A percentile compares a stretch with the other conserved stretches of the same genome.
Evolutionary conservation across 1,140 invertebrate species (phyloP).

Genomic region (Hyles vespertilio): DNA sequence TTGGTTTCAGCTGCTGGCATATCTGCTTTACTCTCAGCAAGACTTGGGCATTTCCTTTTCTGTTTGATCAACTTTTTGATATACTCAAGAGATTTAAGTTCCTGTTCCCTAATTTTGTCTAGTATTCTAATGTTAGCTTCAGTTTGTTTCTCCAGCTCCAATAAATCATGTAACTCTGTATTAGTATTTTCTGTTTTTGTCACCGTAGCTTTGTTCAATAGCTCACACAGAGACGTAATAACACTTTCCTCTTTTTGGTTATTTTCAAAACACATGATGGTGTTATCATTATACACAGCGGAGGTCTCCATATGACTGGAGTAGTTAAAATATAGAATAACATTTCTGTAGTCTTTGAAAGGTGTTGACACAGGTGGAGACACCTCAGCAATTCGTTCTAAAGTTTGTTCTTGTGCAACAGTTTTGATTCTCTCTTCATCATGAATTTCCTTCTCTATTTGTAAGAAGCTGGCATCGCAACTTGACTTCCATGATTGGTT

Average conservation of each 20-base stretch:
- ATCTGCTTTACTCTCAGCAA: too few species aligned
- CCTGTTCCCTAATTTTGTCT: slow-evolving; percentile 42
- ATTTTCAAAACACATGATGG: slow-evolving; percentile 57
- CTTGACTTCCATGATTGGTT: slow-evolving; percentile 55
- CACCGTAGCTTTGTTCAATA: slow-evolving; percentile 51
- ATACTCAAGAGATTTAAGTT: slow-evolving; percentile 37
- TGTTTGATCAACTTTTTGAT: slow-evolving; percentile 46
- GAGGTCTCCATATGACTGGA: slow-evolving; percentile 41
- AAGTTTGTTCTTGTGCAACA: slow-evolving; percentile 33
- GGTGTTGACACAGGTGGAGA: slow-evolving; percentile 54
- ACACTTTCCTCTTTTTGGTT: slow-evolving; percentile 51
- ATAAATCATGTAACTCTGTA: slow-evolving; percentile 38
- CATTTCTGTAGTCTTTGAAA: slow-evolving; percentile 55
- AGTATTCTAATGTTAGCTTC: slow-evolving; percentile 42
- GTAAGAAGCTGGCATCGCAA: slow-evolving; percentile 56
- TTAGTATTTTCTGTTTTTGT: slow-evolving; percentile 27
- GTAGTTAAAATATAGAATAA: slow-evolving; percentile 52
- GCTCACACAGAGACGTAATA: slow-evolving; percentile 52
- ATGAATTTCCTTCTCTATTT: slow-evolving; percentile 57
- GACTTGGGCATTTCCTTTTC: slow-evolving; percentile 28
- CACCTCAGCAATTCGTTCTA: slow-evolving; percentile 45
- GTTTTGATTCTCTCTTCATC: slow-evolving; percentile 41
- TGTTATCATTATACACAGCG: slow-evolving; percentile 34
- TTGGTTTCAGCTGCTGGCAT: slow-evolving; percentile 18
- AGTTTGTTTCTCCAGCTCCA: slow-evolving; percentile 42